Conservation (phyloP, 2,797 vertebrate species). For the Poecilia picta region DNA sequence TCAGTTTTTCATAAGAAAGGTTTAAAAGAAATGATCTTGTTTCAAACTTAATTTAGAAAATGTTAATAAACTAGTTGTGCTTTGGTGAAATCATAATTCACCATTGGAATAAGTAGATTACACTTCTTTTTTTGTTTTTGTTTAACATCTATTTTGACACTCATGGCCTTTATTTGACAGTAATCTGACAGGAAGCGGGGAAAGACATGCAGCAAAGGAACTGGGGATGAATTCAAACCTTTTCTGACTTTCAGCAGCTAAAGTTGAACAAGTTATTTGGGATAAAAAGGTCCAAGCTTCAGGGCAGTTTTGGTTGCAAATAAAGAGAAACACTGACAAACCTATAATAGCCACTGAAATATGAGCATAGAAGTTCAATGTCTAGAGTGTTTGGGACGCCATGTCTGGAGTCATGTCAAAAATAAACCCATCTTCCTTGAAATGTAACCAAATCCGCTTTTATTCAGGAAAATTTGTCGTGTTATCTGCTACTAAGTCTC, state of each 20-base stretch:
- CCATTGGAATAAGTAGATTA: too few relatives aligned
- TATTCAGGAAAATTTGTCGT: neutral
- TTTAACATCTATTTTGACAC: too few relatives aligned
- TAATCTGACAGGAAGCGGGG: too few relatives aligned
- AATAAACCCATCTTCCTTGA: neutral
- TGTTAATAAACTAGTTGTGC: too few relatives aligned
- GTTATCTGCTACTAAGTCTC: neutral
- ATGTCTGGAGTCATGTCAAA: neutral
- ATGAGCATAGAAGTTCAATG: neutral
- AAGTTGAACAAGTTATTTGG: neutral
- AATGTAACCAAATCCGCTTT: neutral
- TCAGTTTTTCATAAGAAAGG: too few relatives aligned
- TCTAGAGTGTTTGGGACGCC: neutral
- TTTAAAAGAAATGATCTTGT: too few relatives aligned
- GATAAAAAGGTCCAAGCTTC: neutral
- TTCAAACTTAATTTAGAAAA: too few relatives aligned
- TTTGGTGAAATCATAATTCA: too few relatives aligned
- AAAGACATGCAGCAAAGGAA: too few relatives aligned
- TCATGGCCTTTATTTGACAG: too few relatives aligned
- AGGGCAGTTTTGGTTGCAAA: neutral
- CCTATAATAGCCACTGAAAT: neutral
- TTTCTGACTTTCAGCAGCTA: neutral
- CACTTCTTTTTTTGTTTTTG: too few relatives aligned
- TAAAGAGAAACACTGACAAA: neutral
- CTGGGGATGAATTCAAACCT: too few relatives aligned